Conservation (phyloP, 2,113 vertebrate genomes). For the Drymodes brunneopygia region DNA sequence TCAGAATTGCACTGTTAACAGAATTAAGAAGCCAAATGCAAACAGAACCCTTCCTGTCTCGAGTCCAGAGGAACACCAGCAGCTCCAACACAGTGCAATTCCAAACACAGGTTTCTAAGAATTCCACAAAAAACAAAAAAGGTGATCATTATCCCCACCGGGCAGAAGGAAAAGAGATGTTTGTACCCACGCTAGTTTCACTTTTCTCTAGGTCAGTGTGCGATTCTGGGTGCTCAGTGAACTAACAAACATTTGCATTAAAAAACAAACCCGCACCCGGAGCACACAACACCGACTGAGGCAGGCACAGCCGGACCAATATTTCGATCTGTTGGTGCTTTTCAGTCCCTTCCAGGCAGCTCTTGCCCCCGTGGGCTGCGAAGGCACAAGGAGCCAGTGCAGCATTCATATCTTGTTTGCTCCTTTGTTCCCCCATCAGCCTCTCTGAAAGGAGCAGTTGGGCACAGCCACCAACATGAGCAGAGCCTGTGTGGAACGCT, state of each 20-base stretch:
- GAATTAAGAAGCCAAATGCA: background rate
- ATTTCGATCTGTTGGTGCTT: background rate
- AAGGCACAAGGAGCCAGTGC: background rate
- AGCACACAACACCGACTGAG: background rate
- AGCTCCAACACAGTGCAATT: background rate
- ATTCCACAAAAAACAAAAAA: background rate
- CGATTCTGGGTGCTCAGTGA: background rate
- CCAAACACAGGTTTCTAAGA: background rate
- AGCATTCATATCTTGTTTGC: conserved; percentile 56
- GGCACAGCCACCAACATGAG: conserved; percentile 44
- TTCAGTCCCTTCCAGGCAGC: background rate
- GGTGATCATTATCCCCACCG: background rate
- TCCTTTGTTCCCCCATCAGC: conserved; percentile 60
- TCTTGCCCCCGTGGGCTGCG: background rate
- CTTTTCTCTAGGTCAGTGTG: background rate
- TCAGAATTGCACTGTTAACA: background rate
- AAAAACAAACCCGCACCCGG: background rate
- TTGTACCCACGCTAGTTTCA: background rate
- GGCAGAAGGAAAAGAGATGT: background rate
- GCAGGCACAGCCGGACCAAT: background rate
- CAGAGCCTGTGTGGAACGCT: conserved; percentile 8
- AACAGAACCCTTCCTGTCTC: background rate
- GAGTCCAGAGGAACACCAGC: background rate
- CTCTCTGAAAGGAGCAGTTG: conserved; percentile 58
- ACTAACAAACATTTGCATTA: background rate